Conservation (phyloP, 2,113 vertebrate genomes). For the Rhinolophus sinicus region DNA sequence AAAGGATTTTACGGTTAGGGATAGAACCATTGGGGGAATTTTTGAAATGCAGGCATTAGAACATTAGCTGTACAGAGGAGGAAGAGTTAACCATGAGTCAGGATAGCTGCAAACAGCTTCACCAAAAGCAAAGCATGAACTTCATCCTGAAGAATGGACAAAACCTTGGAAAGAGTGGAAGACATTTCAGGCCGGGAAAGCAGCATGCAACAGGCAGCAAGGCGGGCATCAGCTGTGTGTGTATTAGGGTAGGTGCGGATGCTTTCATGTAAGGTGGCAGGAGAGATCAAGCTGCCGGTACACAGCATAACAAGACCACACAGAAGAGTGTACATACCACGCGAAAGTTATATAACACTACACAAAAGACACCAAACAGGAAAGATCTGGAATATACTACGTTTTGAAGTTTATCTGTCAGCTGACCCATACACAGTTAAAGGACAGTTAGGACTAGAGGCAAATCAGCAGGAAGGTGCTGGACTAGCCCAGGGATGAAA, state of each 20-base stretch:
- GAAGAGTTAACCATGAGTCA: not conserved
- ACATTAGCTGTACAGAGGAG: constrained; percentile 1
- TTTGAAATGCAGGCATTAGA: constrained; percentile 11
- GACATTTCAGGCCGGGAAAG: not conserved
- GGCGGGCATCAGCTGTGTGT: not conserved
- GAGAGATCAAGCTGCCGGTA: not conserved
- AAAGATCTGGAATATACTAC: not conserved
- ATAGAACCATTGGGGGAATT: not conserved
- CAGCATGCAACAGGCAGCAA: not conserved
- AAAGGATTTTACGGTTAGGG: not conserved
- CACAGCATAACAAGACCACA: not conserved
- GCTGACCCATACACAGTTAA: not conserved
- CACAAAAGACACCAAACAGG: not conserved
- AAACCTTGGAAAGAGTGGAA: not conserved
- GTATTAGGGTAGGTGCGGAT: fast-evolving
- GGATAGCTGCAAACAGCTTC: not conserved
- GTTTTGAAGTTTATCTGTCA: not conserved
- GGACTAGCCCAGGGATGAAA: not conserved
- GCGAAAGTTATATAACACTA: not conserved
- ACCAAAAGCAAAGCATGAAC: not conserved
- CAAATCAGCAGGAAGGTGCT: not conserved
- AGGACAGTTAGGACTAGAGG: not conserved
- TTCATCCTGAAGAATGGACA: constrained; percentile 4
- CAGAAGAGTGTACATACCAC: not conserved
- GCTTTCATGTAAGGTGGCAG: not conserved